Evolutionary conservation across 1,140 invertebrate species (phyloP).

Genomic region (Acyrthosiphon pisum): DNA sequence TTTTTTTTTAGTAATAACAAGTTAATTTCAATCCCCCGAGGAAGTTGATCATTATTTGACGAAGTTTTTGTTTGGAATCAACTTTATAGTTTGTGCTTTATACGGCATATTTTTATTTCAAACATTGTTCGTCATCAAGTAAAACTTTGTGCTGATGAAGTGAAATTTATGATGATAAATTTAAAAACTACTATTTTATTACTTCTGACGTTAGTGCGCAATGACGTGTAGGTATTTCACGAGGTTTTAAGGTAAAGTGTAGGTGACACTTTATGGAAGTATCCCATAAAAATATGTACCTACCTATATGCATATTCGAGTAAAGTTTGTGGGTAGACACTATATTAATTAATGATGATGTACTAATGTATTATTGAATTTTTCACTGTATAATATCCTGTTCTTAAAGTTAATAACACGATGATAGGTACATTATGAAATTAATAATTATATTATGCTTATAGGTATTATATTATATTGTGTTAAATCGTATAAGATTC

Average conservation of each 20-base stretch:
- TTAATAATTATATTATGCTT: background rate
- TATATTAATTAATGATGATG: conserved; percentile 21
- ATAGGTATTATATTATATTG: background rate
- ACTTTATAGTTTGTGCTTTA: background rate
- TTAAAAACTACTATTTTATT: conserved; percentile 7
- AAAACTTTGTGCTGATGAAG: background rate
- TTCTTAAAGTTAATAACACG: background rate
- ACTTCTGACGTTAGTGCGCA: background rate
- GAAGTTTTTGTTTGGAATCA: background rate
- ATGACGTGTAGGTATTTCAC: background rate
- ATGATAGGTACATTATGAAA: background rate
- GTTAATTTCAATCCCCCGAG: background rate
- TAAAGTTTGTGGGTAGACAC: background rate
- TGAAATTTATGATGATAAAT: background rate
- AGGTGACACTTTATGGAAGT: background rate
- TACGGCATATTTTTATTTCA: background rate
- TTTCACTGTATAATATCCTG: background rate
- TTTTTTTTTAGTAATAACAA: background rate
- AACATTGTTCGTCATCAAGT: background rate
- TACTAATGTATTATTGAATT: background rate
- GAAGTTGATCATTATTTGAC: background rate
- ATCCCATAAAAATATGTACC: background rate
- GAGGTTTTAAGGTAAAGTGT: background rate
- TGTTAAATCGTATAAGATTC: background rate
- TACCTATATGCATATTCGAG: background rate